Evolutionary conservation across 2,797 vertebrate species (phyloP), one percentile per base, ranked within the genome.

Genomic region (Acipenser oxyrinchus): DNA sequence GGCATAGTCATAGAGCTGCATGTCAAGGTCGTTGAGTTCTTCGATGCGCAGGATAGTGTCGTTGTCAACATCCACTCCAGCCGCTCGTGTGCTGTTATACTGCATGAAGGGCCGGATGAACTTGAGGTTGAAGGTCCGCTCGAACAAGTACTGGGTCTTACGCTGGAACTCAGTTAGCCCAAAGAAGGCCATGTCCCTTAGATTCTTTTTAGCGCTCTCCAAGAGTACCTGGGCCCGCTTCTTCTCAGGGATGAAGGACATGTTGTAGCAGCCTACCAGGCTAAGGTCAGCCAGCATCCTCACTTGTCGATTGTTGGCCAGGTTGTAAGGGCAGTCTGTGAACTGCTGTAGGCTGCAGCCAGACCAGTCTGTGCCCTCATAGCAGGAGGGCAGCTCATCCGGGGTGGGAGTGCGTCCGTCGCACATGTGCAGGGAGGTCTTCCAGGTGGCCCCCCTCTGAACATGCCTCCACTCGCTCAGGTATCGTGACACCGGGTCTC

Each of bases 51-150:
- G 91, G 68, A 99, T 90, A 64, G 96, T 99, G 67, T 88, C 80
- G 6, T 94, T 92, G 60, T 94, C 94, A 77, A 95, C 86, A 82
- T 98, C 95, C 75, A 99, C 96, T 0, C 95, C 96, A 0, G 95
- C 95, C 0, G 95, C 95, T 60, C 96, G 83, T 0, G 95, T 99
- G 84, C 93, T 97, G 88, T 98, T 99, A 88, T 97, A 98, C 87
- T 99, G 96, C 93, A 97, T 93, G 80, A 99, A 99, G 18, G 96
- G 96, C 73, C 94, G 88, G 87, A 98, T 99, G 87, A 99, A 99
- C 70, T 93, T 94, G 77, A 99, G 88, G 72, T 89, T 90, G 80
- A 99, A 99, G 90, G 95, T 99, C 59, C 95, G 90, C 78, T 99
- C 96, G 48, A 99, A 99, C 75, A 99, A 92, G 86, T 97, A 99